These are phyloP conservation scores for Holothuria leucospilota DNA, from an alignment of 53 echinoderm and acorn worm genomes.

Conservation along the genomic window DNA sequence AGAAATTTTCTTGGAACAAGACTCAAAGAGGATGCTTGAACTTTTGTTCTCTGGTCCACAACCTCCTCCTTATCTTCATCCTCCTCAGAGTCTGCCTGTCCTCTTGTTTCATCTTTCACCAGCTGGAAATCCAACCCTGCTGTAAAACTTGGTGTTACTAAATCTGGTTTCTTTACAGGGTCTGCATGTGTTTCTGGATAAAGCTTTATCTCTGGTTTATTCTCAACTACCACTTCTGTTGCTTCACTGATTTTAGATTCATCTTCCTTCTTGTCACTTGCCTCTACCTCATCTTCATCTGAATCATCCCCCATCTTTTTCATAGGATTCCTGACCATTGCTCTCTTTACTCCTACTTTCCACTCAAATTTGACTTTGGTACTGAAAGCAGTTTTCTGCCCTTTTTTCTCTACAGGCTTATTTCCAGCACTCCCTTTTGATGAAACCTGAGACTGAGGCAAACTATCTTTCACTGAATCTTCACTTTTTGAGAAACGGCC, in stretches of 20 bases:
- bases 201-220: background rate
- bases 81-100: conserved; percentile 38
- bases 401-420: conserved; percentile 14
- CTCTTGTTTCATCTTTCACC: conserved; percentile 24
- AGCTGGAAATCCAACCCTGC: conserved; percentile 23
- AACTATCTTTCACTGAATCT: no score
- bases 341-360: conserved; percentile 47
- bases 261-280: background rate
- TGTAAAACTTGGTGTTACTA: background rate
- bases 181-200: background rate
- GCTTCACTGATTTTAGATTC: background rate
- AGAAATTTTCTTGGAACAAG: conserved; percentile 33
- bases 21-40: conserved; percentile 45
- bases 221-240: background rate
- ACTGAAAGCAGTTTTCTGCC: conserved; percentile 20
- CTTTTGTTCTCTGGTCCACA: conserved; percentile 11
- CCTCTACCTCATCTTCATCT: conserved; percentile 47
- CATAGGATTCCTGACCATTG: conserved; percentile 34
- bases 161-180: background rate
- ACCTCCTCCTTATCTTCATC: background rate
- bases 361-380: conserved; percentile 53
- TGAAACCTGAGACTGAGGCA: no score
- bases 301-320: conserved; percentile 53
- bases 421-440: no score
- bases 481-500: background rate